Evolutionary conservation across 2,797 vertebrate species (phyloP).

Genomic region (Alcedo atthis): DNA sequence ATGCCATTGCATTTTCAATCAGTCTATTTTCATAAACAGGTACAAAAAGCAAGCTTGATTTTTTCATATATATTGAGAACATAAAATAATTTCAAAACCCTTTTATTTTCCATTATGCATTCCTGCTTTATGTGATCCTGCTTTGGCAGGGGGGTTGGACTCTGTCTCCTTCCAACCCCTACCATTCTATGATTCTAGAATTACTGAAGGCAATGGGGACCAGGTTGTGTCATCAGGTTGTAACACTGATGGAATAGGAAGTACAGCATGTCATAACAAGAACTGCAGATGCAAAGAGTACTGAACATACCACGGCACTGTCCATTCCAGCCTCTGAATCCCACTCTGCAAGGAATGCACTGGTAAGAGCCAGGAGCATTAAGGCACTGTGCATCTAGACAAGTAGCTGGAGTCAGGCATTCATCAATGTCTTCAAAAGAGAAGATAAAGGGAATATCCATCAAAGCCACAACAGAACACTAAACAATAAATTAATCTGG

Average conservation of each 20-base stretch:
- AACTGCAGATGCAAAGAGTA: not conserved
- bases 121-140: too few species aligned
- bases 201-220: not conserved
- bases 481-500: not conserved
- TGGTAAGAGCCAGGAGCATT: slow-evolving; percentile 88
- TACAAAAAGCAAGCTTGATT: not conserved
- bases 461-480: not conserved
- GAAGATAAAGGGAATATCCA: not conserved
- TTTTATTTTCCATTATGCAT: not conserved
- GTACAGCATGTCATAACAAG: not conserved
- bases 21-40: not conserved
- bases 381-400: slow-evolving; percentile 88
- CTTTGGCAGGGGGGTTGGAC: too few species aligned
- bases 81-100: not conserved
- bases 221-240: not conserved
- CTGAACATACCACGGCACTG: slow-evolving; percentile 86
- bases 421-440: slow-evolving; percentile 87
- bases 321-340: slow-evolving; percentile 87
- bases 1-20: not conserved
- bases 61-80: not conserved
- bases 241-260: not conserved
- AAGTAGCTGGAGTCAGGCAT: slow-evolving; percentile 81
- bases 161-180: too few species aligned
- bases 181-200: too few species aligned
- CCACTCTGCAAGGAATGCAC: slow-evolving; percentile 87